Conservation (phyloP, 2,797 vertebrate genomes). For the Kryptopterus vitreolus region DNA sequence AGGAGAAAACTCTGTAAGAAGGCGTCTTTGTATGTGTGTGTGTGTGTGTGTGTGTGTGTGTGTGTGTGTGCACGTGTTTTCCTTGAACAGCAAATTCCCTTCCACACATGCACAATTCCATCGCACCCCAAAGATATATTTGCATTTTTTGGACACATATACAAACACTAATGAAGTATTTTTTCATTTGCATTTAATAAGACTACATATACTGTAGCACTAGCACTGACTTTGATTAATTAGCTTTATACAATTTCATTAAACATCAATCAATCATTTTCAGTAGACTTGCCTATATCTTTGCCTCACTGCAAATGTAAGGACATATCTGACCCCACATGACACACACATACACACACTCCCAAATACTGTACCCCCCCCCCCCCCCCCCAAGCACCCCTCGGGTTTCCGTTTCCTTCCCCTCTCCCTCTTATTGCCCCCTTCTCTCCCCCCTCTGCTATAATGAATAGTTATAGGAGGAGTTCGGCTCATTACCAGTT, state of each 20-base stretch:
- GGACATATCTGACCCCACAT: constrained; percentile 2
- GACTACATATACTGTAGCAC: not conserved
- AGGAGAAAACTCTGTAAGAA: constrained; percentile 6
- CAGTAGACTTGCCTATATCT: not conserved
- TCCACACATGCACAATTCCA: constrained; percentile 19
- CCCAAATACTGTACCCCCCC: constrained; percentile 27
- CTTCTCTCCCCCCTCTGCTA: constrained; percentile 27
- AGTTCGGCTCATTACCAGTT: constrained; percentile 59
- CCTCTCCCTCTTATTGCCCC: constrained; percentile 11
- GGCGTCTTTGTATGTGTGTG: not conserved
- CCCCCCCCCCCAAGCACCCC: too few species aligned
- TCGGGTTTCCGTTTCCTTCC: too few species aligned
- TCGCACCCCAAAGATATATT: constrained; percentile 26
- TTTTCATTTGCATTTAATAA: not conserved
- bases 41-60: constrained; percentile 18
- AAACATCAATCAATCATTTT: not conserved
- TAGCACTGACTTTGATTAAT: not conserved
- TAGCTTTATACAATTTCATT: not conserved
- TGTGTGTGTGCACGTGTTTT: not conserved
- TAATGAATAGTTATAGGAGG: constrained; percentile 73
- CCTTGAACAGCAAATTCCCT: not conserved
- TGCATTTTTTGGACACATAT: constrained; percentile 27
- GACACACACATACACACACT: constrained; percentile 30
- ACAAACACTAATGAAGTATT: not conserved
- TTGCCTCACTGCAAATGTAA: not conserved